Evolutionary conservation across 1,140 invertebrate genomes (phyloP).

Genomic region (Maniola jurtina): DNA sequence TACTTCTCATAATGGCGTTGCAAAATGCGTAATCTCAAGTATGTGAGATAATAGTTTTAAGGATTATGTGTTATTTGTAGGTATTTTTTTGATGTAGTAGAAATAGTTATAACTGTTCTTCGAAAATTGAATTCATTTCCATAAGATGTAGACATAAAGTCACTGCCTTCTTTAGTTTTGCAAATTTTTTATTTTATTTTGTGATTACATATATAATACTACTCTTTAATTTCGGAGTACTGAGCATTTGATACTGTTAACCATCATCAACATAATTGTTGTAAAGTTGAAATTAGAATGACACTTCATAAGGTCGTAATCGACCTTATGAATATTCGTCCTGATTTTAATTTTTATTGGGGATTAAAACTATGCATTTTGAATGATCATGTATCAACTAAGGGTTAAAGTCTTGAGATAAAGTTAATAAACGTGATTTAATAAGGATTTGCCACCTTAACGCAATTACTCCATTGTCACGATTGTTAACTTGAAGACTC

Average conservation of each 20-base stretch:
- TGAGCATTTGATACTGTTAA: not conserved
- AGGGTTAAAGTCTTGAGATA: too few species aligned
- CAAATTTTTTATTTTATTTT: not conserved
- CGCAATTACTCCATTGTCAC: too few species aligned
- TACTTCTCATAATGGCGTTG: constrained; percentile 50
- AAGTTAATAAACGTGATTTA: too few species aligned
- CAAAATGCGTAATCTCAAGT: constrained; percentile 50
- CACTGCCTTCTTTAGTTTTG: not conserved
- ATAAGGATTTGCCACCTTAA: too few species aligned
- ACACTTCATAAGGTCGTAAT: too few species aligned
- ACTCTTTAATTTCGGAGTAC: not conserved
- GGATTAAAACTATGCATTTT: too few species aligned
- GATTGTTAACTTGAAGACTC: too few species aligned
- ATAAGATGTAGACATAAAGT: not conserved
- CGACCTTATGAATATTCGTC: too few species aligned
- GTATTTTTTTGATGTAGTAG: not conserved
- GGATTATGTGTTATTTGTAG: constrained; percentile 15
- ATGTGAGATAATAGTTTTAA: constrained; percentile 29
- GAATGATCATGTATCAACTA: too few species aligned
- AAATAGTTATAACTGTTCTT: constrained; percentile 9
- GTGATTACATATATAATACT: not conserved
- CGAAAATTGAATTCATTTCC: not conserved
- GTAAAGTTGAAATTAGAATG: too few species aligned
- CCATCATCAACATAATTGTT: too few species aligned
- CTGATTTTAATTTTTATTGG: too few species aligned